A percentile compares a stretch with the other conserved stretches of the same genome.
These are phyloP conservation scores for Stenoptilia bipunctidactyla DNA, from an alignment of 2,888 invertebrate genomes.

Conservation along the genomic window DNA sequence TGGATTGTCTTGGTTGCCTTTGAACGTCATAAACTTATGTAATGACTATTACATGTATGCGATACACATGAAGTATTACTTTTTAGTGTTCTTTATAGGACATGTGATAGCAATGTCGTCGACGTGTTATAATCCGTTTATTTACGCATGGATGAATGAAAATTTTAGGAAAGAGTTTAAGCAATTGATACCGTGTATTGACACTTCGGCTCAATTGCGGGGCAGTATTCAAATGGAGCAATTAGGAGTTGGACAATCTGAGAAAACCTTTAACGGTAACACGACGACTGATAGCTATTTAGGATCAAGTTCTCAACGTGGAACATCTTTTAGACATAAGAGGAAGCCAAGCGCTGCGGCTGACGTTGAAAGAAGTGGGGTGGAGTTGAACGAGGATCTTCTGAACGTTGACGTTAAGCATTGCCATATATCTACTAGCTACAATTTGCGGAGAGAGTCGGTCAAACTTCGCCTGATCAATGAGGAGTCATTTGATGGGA, in stretches of 20 bases:
- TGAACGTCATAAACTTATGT: slow-evolving; percentile 90
- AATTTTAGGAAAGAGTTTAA: slow-evolving; percentile 95
- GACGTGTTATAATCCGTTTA: slow-evolving; percentile 95
- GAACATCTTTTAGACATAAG: slow-evolving; percentile 62
- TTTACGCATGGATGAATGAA: slow-evolving; percentile 98
- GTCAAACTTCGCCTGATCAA: slow-evolving; percentile 59
- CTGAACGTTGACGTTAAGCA: slow-evolving; percentile 58
- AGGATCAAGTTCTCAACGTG: slow-evolving; percentile 66
- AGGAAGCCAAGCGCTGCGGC: slow-evolving; percentile 73
- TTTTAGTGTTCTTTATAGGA: slow-evolving; percentile 89
- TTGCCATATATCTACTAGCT: slow-evolving; percentile 62
- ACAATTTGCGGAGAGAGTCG: slow-evolving; percentile 56
- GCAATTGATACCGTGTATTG: slow-evolving; percentile 77
- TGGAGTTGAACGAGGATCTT: slow-evolving; percentile 55
- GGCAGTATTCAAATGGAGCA: slow-evolving; percentile 63
- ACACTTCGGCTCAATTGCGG: slow-evolving; percentile 51
- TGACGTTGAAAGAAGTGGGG: slow-evolving; percentile 70
- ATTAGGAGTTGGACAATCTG: slow-evolving; percentile 70
- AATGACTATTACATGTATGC: slow-evolving; percentile 84
- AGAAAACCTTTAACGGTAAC: slow-evolving; percentile 81
- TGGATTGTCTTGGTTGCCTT: slow-evolving; percentile 94
- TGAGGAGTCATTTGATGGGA: slow-evolving; percentile 58
- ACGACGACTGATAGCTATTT: slow-evolving; percentile 78
- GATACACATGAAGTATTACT: slow-evolving; percentile 85
- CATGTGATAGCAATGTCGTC: slow-evolving; percentile 96